Conservation (phyloP, 2,113 vertebrate genomes). For the Formicarius rufipectus region DNA sequence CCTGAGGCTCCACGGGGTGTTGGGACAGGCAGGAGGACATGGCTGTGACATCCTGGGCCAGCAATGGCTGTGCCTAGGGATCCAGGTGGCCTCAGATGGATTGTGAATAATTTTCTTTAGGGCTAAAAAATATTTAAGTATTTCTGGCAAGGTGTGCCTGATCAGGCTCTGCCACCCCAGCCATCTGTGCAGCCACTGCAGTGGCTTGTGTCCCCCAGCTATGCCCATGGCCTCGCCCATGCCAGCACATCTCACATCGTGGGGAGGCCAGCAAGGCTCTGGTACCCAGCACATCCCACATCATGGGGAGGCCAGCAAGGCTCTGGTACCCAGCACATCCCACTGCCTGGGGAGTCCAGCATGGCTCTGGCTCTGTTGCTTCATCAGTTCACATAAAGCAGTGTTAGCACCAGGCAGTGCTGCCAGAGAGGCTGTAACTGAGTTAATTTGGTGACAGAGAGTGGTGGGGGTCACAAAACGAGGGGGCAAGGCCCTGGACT, state of each 20-base stretch:
- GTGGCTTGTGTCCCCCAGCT: neutral
- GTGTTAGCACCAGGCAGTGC: rapidly evolving
- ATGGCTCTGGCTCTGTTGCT: neutral
- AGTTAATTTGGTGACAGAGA: neutral
- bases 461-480: rapidly evolving
- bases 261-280: neutral
- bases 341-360: rapidly evolving
- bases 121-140: neutral
- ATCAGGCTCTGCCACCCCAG: rapidly evolving
- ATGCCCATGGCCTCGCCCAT: neutral
- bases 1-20: rapidly evolving
- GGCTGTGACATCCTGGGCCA: neutral
- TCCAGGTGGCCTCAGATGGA: rapidly evolving
- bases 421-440: neutral
- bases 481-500: neutral
- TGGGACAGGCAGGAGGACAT: rapidly evolving
- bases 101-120: neutral
- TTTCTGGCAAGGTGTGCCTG: neutral
- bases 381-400: neutral
- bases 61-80: neutral
- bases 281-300: neutral
- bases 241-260: neutral
- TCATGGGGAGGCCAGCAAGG: neutral
- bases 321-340: neutral
- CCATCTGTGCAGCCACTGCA: neutral